phyloP scores from a whole-genome alignment of 2,797 vertebrate genomes.

The Limnodromus scolopaceus region DNA sequence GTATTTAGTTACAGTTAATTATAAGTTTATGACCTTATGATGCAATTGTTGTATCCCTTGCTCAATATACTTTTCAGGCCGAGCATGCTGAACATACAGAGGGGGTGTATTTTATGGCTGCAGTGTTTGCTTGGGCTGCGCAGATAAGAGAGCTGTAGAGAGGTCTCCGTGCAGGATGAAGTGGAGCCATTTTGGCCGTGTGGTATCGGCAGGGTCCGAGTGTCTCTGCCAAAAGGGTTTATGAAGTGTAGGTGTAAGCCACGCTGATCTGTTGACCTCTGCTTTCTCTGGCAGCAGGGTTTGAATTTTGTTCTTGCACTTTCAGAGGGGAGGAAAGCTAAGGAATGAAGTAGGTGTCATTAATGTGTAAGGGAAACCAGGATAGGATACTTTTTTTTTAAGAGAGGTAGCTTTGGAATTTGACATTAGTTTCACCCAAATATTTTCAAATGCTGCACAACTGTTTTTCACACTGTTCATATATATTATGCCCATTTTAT shows the following conservation, averaged over 20 bases:
- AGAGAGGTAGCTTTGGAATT: background rate
- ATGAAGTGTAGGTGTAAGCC: background rate
- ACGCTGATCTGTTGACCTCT: background rate
- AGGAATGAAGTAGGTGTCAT: background rate
- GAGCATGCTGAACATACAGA: background rate
- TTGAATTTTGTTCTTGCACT: background rate
- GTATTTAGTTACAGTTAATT: constrained; percentile 58
- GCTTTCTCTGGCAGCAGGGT: background rate
- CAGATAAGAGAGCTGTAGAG: background rate
- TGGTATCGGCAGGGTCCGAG: background rate
- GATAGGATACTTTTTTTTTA: background rate
- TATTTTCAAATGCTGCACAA: background rate
- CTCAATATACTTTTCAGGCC: constrained; percentile 17
- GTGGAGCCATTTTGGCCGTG: background rate
- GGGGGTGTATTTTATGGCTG: constrained; percentile 13
- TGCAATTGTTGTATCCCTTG: constrained; percentile 46
- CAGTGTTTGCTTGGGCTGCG: constrained; percentile 33
- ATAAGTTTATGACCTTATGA: constrained; percentile 59
- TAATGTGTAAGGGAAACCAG: background rate
- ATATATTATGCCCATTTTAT: background rate
- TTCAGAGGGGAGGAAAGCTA: background rate
- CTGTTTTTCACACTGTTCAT: background rate
- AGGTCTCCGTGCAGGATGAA: fast-evolving
- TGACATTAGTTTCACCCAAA: background rate
- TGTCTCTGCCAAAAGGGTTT: background rate